A percentile compares a stretch with the other conserved stretches of the same genome.
Conservation (phyloP, 2,113 vertebrate species). For the Oreochromis aureus region DNA sequence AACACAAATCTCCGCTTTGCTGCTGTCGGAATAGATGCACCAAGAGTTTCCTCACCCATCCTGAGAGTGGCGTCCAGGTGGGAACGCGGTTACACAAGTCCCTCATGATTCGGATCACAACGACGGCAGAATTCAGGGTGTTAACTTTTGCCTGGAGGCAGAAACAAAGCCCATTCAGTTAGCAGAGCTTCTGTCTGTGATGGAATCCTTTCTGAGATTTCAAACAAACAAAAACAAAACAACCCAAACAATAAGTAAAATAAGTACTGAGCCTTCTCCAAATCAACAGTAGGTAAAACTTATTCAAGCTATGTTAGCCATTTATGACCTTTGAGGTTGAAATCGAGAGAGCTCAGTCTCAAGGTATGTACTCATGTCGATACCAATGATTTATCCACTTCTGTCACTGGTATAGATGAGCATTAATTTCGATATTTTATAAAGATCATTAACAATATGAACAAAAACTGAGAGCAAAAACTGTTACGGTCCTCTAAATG, state of each 20-base stretch:
- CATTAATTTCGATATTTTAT: neutral
- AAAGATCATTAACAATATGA: neutral
- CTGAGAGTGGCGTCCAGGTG: conserved; percentile 87
- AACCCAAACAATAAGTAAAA: conserved; percentile 22
- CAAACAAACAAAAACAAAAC: conserved; percentile 20
- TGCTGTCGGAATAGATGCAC: accelerated
- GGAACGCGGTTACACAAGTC: conserved; percentile 91
- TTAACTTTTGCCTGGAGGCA: conserved; percentile 88
- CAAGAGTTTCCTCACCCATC: conserved; percentile 82
- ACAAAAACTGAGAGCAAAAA: neutral
- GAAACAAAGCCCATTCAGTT: conserved; percentile 25
- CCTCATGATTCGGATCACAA: conserved; percentile 91
- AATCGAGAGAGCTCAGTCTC: neutral
- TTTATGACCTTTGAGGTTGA: neutral
- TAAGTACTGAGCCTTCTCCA: conserved; percentile 12
- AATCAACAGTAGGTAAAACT: neutral
- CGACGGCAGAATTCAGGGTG: conserved; percentile 84
- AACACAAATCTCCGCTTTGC: neutral
- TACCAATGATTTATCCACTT: conserved; percentile 26
- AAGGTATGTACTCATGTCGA: conserved; percentile 52
- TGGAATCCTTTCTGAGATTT: neutral
- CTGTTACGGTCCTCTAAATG: neutral
- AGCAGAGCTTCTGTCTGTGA: neutral
- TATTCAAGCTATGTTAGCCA: neutral
- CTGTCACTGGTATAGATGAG: conserved; percentile 16